Evolutionary conservation across 30 jellyfish, hydroid and myxozoan genomes (phyloP).

Genomic region (Sanderia malayensis): DNA sequence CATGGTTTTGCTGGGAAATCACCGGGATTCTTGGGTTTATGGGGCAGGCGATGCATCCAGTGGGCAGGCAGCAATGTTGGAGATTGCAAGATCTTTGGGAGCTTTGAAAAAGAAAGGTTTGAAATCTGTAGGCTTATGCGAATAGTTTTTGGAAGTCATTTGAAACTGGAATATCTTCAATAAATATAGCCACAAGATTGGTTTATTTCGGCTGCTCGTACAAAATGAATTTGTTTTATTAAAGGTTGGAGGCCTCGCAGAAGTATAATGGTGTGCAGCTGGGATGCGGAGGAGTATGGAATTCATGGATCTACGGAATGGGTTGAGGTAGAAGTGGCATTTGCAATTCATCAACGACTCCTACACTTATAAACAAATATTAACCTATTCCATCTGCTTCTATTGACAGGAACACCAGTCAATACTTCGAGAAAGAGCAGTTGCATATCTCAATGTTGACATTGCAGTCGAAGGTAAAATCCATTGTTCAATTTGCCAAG

Average conservation of each 20-base stretch:
- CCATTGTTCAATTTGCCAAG: no score
- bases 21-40: slow-evolving; percentile 85
- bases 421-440: slow-evolving; percentile 63
- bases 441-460: slow-evolving; percentile 77
- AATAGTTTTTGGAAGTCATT: no score
- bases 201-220: no score
- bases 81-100: slow-evolving; percentile 75
- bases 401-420: slow-evolving; percentile 62
- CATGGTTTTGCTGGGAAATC: slow-evolving; percentile 74
- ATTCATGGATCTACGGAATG: slow-evolving; percentile 84
- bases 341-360: no score
- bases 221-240: no score
- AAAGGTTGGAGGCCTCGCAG: slow-evolving; percentile 93
- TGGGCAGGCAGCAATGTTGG: slow-evolving; percentile 88
- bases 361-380: no score
- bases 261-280: slow-evolving; percentile 70
- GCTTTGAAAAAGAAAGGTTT: slow-evolving; percentile 23
- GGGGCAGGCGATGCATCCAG: slow-evolving; percentile 94
- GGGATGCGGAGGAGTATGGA: slow-evolving; percentile 95
- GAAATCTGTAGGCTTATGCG: no score
- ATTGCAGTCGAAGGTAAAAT: slow-evolving; percentile 81
- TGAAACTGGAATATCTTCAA: no score
- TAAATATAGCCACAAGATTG: no score
- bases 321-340: slow-evolving; percentile 71
- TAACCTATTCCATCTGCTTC: background rate